These are phyloP conservation scores for Sinonovacula constricta DNA, from an alignment of 1,140 invertebrate genomes.

Conservation along the genomic window DNA sequence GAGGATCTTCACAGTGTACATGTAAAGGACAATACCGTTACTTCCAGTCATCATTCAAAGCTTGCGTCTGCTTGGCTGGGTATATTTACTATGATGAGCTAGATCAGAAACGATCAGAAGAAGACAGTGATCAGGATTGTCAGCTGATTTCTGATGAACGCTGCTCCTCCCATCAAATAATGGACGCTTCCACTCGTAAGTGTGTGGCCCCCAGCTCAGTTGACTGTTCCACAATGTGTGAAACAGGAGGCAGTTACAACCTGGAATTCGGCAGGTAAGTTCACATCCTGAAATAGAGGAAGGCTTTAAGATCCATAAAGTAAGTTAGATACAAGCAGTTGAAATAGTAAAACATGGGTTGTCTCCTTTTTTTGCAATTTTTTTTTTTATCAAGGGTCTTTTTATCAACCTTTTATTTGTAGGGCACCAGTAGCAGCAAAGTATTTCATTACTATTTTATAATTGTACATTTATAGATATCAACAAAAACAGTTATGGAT, in stretches of 20 bases:
- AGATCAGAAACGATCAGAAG: constrained; percentile 52
- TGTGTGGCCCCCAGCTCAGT: constrained; percentile 59
- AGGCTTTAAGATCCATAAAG: too few relatives aligned
- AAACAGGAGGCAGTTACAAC: constrained; percentile 45
- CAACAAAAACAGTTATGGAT: too few relatives aligned
- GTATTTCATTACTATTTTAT: too few relatives aligned
- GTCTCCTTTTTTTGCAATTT: too few relatives aligned
- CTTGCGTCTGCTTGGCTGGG: constrained; percentile 68
- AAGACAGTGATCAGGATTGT: constrained; percentile 69
- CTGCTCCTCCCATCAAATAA: constrained; percentile 63
- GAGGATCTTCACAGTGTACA: constrained; percentile 61
- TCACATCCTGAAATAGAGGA: too few relatives aligned
- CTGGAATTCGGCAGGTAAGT: too few relatives aligned
- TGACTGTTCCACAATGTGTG: constrained; percentile 62
- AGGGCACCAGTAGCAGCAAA: too few relatives aligned
- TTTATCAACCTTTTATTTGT: too few relatives aligned
- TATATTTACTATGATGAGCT: constrained; percentile 74
- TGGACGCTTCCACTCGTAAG: constrained; percentile 53
- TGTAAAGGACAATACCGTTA: constrained; percentile 70
- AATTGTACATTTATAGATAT: too few relatives aligned
- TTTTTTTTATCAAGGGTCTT: too few relatives aligned
- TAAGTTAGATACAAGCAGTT: too few relatives aligned
- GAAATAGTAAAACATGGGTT: too few relatives aligned
- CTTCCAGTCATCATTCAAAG: constrained; percentile 69
- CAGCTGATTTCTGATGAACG: constrained; percentile 68